Base-by-base conservation (phyloP, 92 coral and sea anemone genomes). In the Phenganax marumi region DNA sequence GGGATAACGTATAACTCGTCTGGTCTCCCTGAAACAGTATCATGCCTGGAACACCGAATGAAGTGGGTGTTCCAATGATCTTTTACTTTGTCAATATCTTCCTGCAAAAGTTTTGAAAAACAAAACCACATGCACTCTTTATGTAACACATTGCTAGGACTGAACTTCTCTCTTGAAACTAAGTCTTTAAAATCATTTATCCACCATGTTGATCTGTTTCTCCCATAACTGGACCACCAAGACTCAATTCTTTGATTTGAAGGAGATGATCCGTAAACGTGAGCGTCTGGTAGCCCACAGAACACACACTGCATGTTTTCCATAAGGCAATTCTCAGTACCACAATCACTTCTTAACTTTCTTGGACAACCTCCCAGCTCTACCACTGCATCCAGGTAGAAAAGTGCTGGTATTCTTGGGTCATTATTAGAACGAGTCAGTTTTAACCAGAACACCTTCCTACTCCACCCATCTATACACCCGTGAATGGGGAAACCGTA, bases 391-490 rank as follows among this genome's bases (percentile, higher is more conserved):
- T 84, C 78, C 23, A 87, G 75, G 70, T 72, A 88, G 63, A 43
- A 46, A 24, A 61, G 52, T 61, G 84, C 91, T 13, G 89, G 86
- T 22, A 85, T 73, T 63, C 76, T 72, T 16, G 89, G 91, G 24
- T 65, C 50, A 43, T 89, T 89, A 75, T 88, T 88, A 47, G 91
- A 80, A 53, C 81, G 75, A 2, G 73, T 83, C 48, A 88, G 78
- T 68, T 77, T 49, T 43, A 88, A 74, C 88, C 91, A 88, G 70
- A 88, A 54, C 21, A 88, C 80, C 75, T 80, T 88, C 50, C 88
- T 63, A 82, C 89, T 88, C 86, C 80, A 88, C 10, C 88, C 91
- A 68, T 79, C 91, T 71, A 82, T 62, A 87, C 90, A 87, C 65
- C 90, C 87, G 25, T 88, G 80, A 16, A n/a, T n/a, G n/a, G n/a